Evolutionary conservation across 2,888 invertebrate genomes (phyloP).

Genomic region (Notocelia uddmanniana): DNA sequence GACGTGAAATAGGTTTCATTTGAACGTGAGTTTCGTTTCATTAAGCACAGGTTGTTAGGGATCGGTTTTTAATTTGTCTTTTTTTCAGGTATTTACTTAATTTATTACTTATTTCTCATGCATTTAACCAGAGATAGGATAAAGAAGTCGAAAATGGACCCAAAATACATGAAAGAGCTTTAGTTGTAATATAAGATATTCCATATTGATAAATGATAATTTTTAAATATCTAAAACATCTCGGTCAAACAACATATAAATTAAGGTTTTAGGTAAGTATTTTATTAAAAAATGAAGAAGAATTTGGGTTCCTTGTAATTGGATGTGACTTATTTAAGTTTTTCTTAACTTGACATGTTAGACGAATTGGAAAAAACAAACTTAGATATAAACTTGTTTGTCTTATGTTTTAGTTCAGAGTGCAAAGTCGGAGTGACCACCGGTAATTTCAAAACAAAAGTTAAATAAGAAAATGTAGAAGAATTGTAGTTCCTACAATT

Average conservation of each 20-base stretch:
- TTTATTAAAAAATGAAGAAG: too few relatives aligned
- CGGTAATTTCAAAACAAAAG: background rate
- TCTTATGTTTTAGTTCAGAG: background rate
- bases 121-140: too few relatives aligned
- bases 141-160: too few relatives aligned
- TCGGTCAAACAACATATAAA: too few relatives aligned
- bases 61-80: background rate
- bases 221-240: too few relatives aligned
- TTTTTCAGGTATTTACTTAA: too few relatives aligned
- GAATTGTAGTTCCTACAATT: slow-evolving; percentile 5
- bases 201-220: too few relatives aligned
- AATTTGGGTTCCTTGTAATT: too few relatives aligned
- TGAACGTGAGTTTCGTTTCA: slow-evolving; percentile 2
- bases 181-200: too few relatives aligned
- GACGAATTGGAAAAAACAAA: background rate
- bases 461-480: background rate
- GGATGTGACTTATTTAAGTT: background rate
- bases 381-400: background rate
- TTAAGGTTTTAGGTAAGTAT: too few relatives aligned
- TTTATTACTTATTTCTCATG: too few relatives aligned
- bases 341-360: background rate
- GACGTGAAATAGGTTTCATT: slow-evolving; percentile 33
- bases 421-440: background rate
- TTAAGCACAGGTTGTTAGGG: background rate
- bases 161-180: too few relatives aligned